phyloP scores from a whole-genome alignment of 2,888 invertebrate genomes.

The Tridacna gigas region DNA sequence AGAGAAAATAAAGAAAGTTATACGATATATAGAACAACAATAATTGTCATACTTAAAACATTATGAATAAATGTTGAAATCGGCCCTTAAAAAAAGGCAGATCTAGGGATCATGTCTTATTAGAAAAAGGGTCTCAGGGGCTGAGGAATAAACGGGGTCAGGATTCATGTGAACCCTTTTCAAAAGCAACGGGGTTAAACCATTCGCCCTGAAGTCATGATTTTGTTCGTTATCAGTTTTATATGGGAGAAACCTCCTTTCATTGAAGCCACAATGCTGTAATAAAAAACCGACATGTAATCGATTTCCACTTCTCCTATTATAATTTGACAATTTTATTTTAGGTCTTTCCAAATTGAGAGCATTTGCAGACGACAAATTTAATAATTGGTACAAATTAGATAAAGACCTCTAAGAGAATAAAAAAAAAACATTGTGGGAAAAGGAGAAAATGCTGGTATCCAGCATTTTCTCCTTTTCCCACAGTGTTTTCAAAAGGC shows the following conservation, averaged over 20 bases:
- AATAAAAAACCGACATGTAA: background rate
- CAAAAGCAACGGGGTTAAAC: slow-evolving; percentile 5
- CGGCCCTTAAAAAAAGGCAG: too few species aligned
- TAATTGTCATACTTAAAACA: too few species aligned
- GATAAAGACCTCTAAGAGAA: too few species aligned
- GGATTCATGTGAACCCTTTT: slow-evolving; percentile 25
- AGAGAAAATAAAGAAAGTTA: too few species aligned
- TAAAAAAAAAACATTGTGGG: background rate
- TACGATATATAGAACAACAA: too few species aligned
- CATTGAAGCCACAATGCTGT: background rate
- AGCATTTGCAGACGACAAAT: too few species aligned
- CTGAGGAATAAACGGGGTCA: slow-evolving; percentile 15
- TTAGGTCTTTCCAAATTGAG: too few species aligned
- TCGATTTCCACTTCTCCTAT: too few species aligned
- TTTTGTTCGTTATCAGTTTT: slow-evolving; percentile 14
- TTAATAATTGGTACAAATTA: too few species aligned
- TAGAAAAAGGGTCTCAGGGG: background rate
- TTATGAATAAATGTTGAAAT: too few species aligned
- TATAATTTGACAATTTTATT: too few species aligned
- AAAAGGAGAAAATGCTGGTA: background rate
- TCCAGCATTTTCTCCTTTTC: background rate
- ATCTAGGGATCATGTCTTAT: background rate
- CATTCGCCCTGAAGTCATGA: slow-evolving; percentile 14
- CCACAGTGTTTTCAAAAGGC: too few species aligned
- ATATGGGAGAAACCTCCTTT: background rate